Percentiles rank a stretch among this genome's conserved stretches.
phyloP scores from a whole-genome alignment of 2,888 invertebrate species.

The Pristionchus exspectatus region DNA sequence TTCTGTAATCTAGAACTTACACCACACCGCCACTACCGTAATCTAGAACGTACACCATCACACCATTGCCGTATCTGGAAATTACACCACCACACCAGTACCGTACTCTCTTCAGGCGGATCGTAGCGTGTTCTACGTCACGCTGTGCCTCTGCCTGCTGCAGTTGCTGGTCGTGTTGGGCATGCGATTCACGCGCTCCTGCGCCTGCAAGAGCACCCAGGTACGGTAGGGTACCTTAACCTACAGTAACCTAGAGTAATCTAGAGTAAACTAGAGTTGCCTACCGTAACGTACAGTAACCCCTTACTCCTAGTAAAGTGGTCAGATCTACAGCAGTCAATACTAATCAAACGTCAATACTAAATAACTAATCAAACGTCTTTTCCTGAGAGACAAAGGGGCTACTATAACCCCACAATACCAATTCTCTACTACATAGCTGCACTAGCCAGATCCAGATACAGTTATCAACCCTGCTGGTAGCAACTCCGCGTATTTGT shows the following conservation, averaged over 20 bases:
- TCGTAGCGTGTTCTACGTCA: constrained; percentile 31
- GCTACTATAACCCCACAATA: too few relatives aligned
- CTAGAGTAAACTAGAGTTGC: too few relatives aligned
- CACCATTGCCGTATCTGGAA: background rate
- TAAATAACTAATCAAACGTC: too few relatives aligned
- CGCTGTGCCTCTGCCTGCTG: background rate
- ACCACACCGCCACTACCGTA: background rate
- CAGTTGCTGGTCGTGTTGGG: background rate
- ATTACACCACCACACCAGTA: background rate
- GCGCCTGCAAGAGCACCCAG: constrained; percentile 32
- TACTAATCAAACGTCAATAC: too few relatives aligned
- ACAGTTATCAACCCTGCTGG: too few relatives aligned
- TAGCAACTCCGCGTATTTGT: too few relatives aligned
- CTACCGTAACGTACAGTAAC: too few relatives aligned
- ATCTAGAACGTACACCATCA: background rate
- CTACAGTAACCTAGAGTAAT: background rate
- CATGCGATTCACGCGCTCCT: background rate
- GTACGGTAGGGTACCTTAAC: background rate
- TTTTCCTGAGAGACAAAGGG: too few relatives aligned
- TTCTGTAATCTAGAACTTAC: background rate
- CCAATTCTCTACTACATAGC: too few relatives aligned
- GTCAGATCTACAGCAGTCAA: too few relatives aligned
- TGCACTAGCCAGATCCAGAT: too few relatives aligned
- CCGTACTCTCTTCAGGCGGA: constrained; percentile 3
- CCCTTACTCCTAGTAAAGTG: too few relatives aligned